Conservation (phyloP, 2,113 vertebrate species). For the Kryptolebias marmoratus region DNA sequence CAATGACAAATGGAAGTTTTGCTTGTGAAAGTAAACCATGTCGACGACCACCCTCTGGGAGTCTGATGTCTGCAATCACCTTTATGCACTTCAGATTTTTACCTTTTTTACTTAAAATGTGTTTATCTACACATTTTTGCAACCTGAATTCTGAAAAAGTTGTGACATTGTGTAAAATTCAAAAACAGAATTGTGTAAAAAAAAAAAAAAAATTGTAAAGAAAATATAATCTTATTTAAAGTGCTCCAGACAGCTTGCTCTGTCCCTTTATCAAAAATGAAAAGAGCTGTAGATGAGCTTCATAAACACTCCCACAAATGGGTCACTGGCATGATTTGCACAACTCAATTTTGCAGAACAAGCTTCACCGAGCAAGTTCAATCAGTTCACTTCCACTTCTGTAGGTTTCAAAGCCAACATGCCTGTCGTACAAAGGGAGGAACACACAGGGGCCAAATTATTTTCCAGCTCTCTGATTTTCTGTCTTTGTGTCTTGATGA, state of each 20-base stretch:
- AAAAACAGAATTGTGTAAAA: too few species aligned
- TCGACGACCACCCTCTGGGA: constrained; percentile 51
- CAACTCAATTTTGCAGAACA: constrained; percentile 32
- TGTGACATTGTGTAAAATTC: too few species aligned
- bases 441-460: constrained; percentile 57
- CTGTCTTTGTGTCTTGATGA: constrained; percentile 59
- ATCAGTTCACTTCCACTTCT: constrained; percentile 66
- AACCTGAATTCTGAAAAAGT: too few species aligned
- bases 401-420: constrained; percentile 47
- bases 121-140: too few species aligned
- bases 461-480: constrained; percentile 12
- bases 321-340: constrained; percentile 48
- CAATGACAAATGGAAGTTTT: constrained; percentile 69
- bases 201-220: too few species aligned
- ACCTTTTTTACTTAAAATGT: neutral
- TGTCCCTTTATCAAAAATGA: constrained; percentile 52
- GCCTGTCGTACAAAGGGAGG: constrained; percentile 38
- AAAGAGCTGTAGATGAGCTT: constrained; percentile 32
- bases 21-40: constrained; percentile 55
- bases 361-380: constrained; percentile 71
- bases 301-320: constrained; percentile 56
- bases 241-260: too few species aligned
- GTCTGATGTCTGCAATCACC: constrained; percentile 35
- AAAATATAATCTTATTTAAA: too few species aligned
- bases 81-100: constrained; percentile 2